These are phyloP conservation scores for Gila robusta DNA, from an alignment of 2,797 vertebrate genomes.

Conservation along the genomic window DNA sequence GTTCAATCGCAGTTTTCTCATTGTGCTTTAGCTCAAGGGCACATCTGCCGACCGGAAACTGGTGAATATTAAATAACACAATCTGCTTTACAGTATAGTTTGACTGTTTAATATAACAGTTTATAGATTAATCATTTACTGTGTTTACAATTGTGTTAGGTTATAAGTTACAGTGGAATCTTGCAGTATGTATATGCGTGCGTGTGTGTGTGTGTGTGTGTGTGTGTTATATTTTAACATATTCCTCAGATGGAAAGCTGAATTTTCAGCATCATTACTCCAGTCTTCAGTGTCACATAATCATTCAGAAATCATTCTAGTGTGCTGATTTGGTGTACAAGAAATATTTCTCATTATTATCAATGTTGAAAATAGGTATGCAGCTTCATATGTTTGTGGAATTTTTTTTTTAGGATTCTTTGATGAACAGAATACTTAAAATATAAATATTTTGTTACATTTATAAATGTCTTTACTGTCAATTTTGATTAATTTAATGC, in stretches of 20 bases:
- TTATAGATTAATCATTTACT: neutral
- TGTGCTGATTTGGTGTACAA: neutral
- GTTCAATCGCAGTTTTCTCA: constrained; percentile 1
- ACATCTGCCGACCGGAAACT: neutral
- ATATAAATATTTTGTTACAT: neutral
- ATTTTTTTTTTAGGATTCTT: neutral
- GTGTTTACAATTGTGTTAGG: neutral
- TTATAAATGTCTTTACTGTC: neutral
- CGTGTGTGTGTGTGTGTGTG: too few relatives aligned
- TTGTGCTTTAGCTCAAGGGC: constrained; percentile 8
- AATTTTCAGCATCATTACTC: neutral
- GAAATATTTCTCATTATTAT: neutral
- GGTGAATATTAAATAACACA: neutral
- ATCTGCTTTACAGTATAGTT: neutral
- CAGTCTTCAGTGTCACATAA: neutral
- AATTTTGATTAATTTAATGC: neutral
- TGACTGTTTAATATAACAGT: neutral
- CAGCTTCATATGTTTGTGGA: neutral
- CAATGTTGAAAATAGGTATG: neutral
- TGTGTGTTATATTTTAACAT: neutral
- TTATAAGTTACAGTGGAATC: neutral
- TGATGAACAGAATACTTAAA: neutral
- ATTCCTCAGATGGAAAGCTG: neutral
- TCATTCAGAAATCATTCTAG: neutral
- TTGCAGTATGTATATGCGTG: neutral